phyloP scores from a whole-genome alignment of 2,888 invertebrate genomes.

The Nemapogon koenigi region DNA sequence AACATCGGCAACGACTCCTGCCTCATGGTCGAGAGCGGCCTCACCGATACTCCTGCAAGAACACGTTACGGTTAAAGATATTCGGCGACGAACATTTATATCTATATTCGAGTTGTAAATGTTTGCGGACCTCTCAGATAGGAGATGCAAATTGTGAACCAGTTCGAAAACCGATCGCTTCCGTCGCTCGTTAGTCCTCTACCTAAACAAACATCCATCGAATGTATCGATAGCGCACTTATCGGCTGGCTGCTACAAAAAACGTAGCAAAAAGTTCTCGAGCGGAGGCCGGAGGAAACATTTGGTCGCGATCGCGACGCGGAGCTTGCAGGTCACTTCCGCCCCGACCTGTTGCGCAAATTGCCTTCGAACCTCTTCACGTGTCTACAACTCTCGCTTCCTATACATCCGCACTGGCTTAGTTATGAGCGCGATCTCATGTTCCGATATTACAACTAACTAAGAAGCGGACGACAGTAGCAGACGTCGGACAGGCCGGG shows the following conservation, averaged over 20 bases:
- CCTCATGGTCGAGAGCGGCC: conserved; percentile 55
- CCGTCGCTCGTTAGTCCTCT: conserved; percentile 42
- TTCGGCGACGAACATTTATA: neutral
- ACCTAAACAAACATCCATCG: conserved; percentile 52
- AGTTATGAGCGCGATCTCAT: too few relatives aligned
- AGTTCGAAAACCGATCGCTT: conserved; percentile 27
- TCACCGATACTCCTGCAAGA: conserved; percentile 61
- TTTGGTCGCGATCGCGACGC: conserved; percentile 56
- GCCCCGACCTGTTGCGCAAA: conserved; percentile 65
- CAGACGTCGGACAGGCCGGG: conserved; percentile 1
- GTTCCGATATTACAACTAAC: too few relatives aligned
- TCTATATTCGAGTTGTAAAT: neutral
- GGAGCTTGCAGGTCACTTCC: conserved; percentile 55
- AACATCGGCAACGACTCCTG: conserved; percentile 56
- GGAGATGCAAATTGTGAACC: neutral
- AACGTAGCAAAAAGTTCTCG: conserved; percentile 41
- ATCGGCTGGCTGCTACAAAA: conserved; percentile 49
- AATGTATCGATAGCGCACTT: conserved; percentile 61
- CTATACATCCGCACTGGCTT: too few relatives aligned
- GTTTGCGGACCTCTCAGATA: neutral
- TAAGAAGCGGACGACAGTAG: neutral
- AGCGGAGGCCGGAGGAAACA: conserved; percentile 54
- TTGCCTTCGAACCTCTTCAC: conserved; percentile 23
- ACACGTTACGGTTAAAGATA: conserved; percentile 12
- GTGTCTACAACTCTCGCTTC: conserved; percentile 4